These are phyloP conservation scores for Mythimna vitellina DNA, from an alignment of 2,888 invertebrate genomes.

Conservation along the genomic window DNA sequence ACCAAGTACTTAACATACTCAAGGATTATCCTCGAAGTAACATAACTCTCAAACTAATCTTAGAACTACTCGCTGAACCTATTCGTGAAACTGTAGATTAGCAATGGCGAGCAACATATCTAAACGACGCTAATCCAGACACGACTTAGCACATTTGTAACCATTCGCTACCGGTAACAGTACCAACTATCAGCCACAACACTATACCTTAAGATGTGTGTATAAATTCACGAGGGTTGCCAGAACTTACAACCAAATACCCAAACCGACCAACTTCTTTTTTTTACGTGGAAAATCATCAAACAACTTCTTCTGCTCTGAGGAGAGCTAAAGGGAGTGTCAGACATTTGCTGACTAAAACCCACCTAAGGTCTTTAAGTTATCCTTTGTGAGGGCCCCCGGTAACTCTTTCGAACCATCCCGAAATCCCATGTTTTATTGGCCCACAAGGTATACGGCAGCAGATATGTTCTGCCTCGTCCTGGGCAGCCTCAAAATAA, in stretches of 20 bases:
- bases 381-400: too few relatives aligned
- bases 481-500: too few relatives aligned
- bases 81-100: constrained; percentile 15
- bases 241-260: neutral
- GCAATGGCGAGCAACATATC: constrained; percentile 10
- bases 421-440: too few relatives aligned
- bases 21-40: constrained; percentile 4
- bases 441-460: too few relatives aligned
- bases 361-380: too few relatives aligned
- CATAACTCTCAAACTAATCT: neutral
- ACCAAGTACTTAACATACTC: too few relatives aligned
- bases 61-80: neutral
- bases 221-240: constrained; percentile 14
- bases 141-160: constrained; percentile 45
- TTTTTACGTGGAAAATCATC: neutral
- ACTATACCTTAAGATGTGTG: constrained; percentile 4
- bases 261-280: neutral
- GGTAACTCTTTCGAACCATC: too few relatives aligned
- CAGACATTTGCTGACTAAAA: too few relatives aligned
- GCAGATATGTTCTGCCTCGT: too few relatives aligned
- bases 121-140: constrained; percentile 34
- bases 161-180: constrained; percentile 39
- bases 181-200: constrained; percentile 39
- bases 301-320: neutral
- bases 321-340: too few relatives aligned